Percentiles rank a stretch among this genome's conserved stretches.
Evolutionary conservation across 2,797 vertebrate species (phyloP).

Genomic region (Astyanax mexicanus): DNA sequence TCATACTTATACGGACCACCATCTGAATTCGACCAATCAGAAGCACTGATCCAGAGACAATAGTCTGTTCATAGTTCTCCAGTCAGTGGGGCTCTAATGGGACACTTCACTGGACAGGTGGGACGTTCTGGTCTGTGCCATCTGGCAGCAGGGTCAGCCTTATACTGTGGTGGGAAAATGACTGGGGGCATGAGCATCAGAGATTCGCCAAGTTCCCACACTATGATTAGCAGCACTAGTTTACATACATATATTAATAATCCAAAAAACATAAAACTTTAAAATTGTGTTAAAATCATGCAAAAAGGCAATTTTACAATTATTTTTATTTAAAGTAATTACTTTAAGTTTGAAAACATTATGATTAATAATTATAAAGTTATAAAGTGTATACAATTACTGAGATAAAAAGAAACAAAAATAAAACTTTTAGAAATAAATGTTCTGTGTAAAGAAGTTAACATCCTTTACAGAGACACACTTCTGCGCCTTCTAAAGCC

Average conservation of each 20-base stretch:
- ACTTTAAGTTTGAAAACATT: too few species aligned
- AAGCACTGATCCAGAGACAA: slow-evolving; percentile 63
- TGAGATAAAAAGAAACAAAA: too few species aligned
- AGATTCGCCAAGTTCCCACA: slow-evolving; percentile 49
- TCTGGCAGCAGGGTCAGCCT: slow-evolving; percentile 66
- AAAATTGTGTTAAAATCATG: too few species aligned
- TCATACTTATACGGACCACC: slow-evolving; percentile 68
- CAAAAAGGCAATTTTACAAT: too few species aligned
- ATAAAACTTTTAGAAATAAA: too few species aligned
- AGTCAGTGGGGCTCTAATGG: slow-evolving; percentile 63
- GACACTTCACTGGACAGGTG: slow-evolving; percentile 73
- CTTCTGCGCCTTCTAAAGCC: too few species aligned
- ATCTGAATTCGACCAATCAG: slow-evolving; percentile 70
- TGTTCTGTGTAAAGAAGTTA: too few species aligned
- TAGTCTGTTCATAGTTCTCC: slow-evolving; percentile 44
- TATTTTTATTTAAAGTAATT: too few species aligned
- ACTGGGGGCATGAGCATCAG: slow-evolving; percentile 61
- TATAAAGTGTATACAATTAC: too few species aligned
- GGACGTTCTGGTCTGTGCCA: slow-evolving; percentile 65
- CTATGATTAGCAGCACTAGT: slow-evolving; percentile 10
- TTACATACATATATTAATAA: neutral
- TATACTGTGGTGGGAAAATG: slow-evolving; percentile 67
- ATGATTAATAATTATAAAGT: too few species aligned
- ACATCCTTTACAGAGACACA: too few species aligned
- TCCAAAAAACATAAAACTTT: too few species aligned